Evolutionary conservation across 35 echinoderm and acorn worm species (phyloP), one percentile per base, ranked within the genome.

Genomic region (Lytechinus pictus): DNA sequence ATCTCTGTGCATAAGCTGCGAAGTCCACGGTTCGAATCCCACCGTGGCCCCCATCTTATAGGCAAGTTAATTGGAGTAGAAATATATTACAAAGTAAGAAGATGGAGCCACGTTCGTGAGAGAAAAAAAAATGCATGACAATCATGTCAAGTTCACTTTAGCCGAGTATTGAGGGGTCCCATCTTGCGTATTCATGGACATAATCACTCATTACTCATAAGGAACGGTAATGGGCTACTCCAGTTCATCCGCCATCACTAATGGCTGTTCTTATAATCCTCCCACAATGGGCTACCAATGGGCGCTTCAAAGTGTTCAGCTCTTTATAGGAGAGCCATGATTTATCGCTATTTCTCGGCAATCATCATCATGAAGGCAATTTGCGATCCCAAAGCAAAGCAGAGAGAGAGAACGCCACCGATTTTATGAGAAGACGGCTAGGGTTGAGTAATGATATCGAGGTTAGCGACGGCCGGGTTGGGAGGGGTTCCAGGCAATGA

Each of bases 231-330:
- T 52, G 10, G 16, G 52, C n/a, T 90, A 24, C 1, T 29, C 52
- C 88, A 52, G 33, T 12, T 90, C 88, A 54, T 90, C 52, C 11
- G 24, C 27, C 29, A n/a, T n/a, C n/a, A 51, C 14, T 90, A 90
- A 90, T 90, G 88, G 88, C n/a, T 33, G 52, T 90, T 58, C 28
- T 90, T 44, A 90, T 44, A 44, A 44, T 90, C 88, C 28, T 8
- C 2, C 88, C 27, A 90, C 9, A 90, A 90, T 90, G 88, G 29
- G 14, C 88, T 54, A 54, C 29, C 24, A 4, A 44, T 44, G 33
- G 16, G 88, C 52, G 88, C 88, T 90, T 21, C 28, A 90, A 90
- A 52, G 28, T 90, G 88, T 90, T 33, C 33, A 44, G n/a, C 88
- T 90, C 52, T 52, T 90, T 10, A n/a, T n/a, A 90, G 16, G 88